phyloP scores from a whole-genome alignment of 1,140 invertebrate genomes.

The Calephelis virginiensis region DNA sequence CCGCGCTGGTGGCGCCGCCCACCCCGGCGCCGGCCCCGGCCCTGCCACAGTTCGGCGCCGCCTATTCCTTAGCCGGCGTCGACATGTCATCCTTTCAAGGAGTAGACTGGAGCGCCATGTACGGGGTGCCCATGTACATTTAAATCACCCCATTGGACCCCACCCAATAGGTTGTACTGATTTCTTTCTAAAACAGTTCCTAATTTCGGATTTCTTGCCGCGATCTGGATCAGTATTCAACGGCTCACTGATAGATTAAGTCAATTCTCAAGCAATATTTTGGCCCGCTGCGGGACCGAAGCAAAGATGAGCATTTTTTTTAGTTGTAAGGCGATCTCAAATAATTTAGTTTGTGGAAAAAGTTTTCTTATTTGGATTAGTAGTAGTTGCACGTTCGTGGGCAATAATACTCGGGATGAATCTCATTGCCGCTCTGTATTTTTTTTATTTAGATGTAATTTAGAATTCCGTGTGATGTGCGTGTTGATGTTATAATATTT shows the following conservation, averaged over 20 bases:
- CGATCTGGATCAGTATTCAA: conserved; percentile 47
- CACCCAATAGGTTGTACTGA: conserved; percentile 27
- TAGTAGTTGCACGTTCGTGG: conserved; percentile 59
- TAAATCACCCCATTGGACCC: conserved; percentile 68
- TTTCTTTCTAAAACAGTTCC: conserved; percentile 60
- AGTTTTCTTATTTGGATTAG: conserved; percentile 44
- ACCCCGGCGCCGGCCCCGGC: conserved; percentile 79
- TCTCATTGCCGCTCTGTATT: conserved; percentile 46
- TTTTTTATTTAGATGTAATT: conserved; percentile 33
- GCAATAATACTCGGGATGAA: conserved; percentile 50
- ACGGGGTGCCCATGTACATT: conserved; percentile 94
- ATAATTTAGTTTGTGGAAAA: conserved; percentile 64
- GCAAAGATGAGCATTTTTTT: conserved; percentile 57
- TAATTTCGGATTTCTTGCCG: conserved; percentile 53
- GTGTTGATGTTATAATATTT: conserved; percentile 16
- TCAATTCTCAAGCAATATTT: conserved; percentile 25
- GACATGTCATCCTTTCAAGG: conserved; percentile 95
- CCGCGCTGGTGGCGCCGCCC: conserved; percentile 75
- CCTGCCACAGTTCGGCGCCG: conserved; percentile 84
- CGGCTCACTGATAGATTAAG: conserved; percentile 48
- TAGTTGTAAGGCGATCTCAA: conserved; percentile 69
- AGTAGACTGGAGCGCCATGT: conserved; percentile 93
- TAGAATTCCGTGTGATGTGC: conserved; percentile 38
- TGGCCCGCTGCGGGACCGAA: conserved; percentile 42
- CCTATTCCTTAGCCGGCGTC: conserved; percentile 91